Evolutionary conservation across 2,797 vertebrate species (phyloP), one percentile per base, ranked within the genome.

Genomic region (Acipenser oxyrinchus): DNA sequence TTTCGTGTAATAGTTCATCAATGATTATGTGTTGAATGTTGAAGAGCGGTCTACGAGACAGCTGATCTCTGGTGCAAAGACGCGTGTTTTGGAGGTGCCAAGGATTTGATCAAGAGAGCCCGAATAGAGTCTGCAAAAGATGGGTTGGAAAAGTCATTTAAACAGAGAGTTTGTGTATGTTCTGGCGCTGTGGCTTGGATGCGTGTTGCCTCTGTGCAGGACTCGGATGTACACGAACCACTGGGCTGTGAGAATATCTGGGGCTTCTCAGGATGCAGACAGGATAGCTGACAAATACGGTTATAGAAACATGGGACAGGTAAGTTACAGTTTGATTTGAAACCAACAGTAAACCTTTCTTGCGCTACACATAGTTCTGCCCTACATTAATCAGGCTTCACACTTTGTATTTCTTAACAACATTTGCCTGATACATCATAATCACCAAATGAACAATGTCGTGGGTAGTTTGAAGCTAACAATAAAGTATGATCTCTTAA

Each of bases 181-280:
- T 79, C 84, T 98, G 79, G 88, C 83, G 76, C 88, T 95, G 76
- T 84, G 89, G 78, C 88, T 93, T 71, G 88, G 93, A 80, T 89
- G 92, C 74, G 83, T 90, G 78, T 84, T 89, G 73, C 88, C 91
- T 65, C 89, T 90, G 84, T 94, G 93, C 88, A 78, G 87, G 79
- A 90, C 94, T 85, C 93, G 93, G 82, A 88, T 94, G 76, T 99
- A 95, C 92, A 98, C 95, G 83, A 98, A 99, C 94, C 95, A 99
- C 89, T 99, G 96, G 96, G 96, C 96, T 72, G 93, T 98, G 75
- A 88, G 93, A 86, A 97, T 99, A 84, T 68, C 85, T 64, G 96
- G 95, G 66, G 96, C 94, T 79, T 74, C 87, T 63, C 83, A 88
- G 50, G 86, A 94, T 78, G 96, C 95, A 74, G 86, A 95, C 75